Conservation (phyloP, 2,797 vertebrate genomes). For the Gymnothorax javanicus region DNA sequence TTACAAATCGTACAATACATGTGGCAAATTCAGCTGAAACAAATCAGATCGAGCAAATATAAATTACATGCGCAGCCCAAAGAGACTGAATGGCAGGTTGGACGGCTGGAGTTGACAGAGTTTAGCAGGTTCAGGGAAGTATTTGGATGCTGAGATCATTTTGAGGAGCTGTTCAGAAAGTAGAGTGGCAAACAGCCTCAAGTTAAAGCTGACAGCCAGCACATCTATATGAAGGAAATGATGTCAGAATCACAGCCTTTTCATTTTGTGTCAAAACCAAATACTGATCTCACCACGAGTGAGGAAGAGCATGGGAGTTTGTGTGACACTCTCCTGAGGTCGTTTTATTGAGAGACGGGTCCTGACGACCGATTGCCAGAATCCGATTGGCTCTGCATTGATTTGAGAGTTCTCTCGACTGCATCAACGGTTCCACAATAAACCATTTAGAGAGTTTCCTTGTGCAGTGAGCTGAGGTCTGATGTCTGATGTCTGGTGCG, state of each 20-base stretch:
- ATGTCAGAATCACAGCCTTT: too few species aligned
- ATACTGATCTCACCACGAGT: too few species aligned
- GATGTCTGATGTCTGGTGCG: conserved; percentile 46
- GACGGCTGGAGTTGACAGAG: background rate
- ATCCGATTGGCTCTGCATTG: conserved; percentile 80
- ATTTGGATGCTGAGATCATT: too few species aligned
- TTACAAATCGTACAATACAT: background rate
- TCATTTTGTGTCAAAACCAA: too few species aligned
- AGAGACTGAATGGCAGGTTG: too few species aligned
- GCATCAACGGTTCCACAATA: conserved; percentile 85
- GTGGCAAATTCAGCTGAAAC: background rate
- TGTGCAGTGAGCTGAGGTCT: conserved; percentile 77
- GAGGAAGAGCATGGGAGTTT: background rate
- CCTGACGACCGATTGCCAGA: conserved; percentile 76
- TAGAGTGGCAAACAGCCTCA: too few species aligned
- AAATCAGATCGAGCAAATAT: background rate
- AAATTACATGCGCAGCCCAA: background rate
- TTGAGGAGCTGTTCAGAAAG: too few species aligned
- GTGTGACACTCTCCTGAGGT: background rate
- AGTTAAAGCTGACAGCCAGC: too few species aligned
- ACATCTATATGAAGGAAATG: too few species aligned
- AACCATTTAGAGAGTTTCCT: conserved; percentile 81
- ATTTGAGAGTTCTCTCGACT: conserved; percentile 80
- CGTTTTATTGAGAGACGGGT: conserved; percentile 36
- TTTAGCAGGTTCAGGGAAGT: background rate